Conservation (phyloP, 1,140 invertebrate species). For the Cydia strobilella region DNA sequence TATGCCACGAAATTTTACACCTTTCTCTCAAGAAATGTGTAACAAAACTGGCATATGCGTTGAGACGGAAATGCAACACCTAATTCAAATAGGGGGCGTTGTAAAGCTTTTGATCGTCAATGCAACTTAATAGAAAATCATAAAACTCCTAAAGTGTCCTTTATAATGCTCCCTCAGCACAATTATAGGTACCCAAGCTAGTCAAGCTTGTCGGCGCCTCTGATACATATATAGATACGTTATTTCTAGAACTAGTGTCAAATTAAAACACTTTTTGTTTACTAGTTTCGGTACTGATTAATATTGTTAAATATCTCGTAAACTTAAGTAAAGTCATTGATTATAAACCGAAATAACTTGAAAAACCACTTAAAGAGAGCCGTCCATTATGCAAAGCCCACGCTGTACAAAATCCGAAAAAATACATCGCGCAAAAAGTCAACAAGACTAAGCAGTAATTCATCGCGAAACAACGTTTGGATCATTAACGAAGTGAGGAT, state of each 20-base stretch:
- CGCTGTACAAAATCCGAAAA: conserved; percentile 59
- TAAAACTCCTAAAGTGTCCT: neutral
- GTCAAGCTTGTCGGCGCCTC: neutral
- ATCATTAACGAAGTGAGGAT: conserved; percentile 69
- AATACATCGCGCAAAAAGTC: conserved; percentile 60
- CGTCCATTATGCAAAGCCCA: conserved; percentile 59
- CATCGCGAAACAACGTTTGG: conserved; percentile 60
- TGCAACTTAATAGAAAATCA: neutral
- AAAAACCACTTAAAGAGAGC: conserved; percentile 62
- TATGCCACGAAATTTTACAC: neutral
- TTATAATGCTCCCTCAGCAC: neutral
- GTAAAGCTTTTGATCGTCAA: neutral
- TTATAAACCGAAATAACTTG: conserved; percentile 60
- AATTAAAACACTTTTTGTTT: neutral
- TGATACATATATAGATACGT: neutral
- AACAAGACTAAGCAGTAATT: conserved; percentile 64
- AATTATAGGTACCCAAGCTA: no score
- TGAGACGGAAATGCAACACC: neutral
- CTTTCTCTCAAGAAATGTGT: neutral
- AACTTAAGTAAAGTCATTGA: neutral
- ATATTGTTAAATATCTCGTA: neutral
- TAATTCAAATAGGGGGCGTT: conserved; percentile 2
- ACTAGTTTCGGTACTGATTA: neutral
- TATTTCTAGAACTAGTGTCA: neutral
- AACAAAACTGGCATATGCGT: neutral